These are phyloP conservation scores for Dendrolimus punctatus DNA, from an alignment of 1,140 invertebrate genomes.

Conservation along the genomic window DNA sequence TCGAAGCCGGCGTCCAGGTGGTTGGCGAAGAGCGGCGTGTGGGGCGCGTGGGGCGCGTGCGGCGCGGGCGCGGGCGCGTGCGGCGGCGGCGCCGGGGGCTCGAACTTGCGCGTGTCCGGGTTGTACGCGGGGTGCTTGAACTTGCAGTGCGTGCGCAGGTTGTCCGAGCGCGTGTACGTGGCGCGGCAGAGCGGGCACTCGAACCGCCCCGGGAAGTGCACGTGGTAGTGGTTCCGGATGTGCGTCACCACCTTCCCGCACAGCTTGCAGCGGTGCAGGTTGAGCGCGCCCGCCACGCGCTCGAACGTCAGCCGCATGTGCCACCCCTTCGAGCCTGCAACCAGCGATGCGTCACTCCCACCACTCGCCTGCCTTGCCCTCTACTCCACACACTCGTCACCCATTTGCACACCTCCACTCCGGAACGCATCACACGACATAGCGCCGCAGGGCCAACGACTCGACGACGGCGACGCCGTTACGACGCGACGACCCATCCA, in stretches of 20 bases:
- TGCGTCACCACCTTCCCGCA: slow-evolving; percentile 93
- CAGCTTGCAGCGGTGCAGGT: slow-evolving; percentile 91
- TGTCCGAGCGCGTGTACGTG: slow-evolving; percentile 90
- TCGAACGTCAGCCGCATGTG: slow-evolving; percentile 93
- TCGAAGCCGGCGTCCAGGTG: slow-evolving; percentile 66
- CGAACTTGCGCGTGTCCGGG: slow-evolving; percentile 87
- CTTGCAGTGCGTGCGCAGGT: slow-evolving; percentile 90
- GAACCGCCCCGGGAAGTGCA: slow-evolving; percentile 90
- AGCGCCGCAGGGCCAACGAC: slow-evolving; percentile 27
- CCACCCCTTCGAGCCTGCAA: slow-evolving; percentile 92
- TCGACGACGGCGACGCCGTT: background rate
- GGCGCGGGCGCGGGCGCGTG: slow-evolving; percentile 67
- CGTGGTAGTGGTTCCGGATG: slow-evolving; percentile 92
- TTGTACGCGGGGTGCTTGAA: slow-evolving; percentile 88
- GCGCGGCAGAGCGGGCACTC: slow-evolving; percentile 89
- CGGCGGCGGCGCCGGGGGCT: slow-evolving; percentile 74
- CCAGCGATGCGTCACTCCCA: slow-evolving; percentile 46
- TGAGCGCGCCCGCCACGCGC: slow-evolving; percentile 88
- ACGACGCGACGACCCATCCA: too few relatives aligned
- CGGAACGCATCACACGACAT: slow-evolving; percentile 6
- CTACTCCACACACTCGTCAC: slow-evolving; percentile 11
- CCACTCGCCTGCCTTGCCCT: slow-evolving; percentile 11
- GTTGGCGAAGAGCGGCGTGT: slow-evolving; percentile 66
- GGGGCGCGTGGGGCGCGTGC: slow-evolving; percentile 66
- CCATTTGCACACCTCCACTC: background rate